Percentiles rank a stretch among this genome's conserved stretches.
Conservation (phyloP, 2,113 vertebrate genomes). For the Shinisaurus crocodilurus region DNA sequence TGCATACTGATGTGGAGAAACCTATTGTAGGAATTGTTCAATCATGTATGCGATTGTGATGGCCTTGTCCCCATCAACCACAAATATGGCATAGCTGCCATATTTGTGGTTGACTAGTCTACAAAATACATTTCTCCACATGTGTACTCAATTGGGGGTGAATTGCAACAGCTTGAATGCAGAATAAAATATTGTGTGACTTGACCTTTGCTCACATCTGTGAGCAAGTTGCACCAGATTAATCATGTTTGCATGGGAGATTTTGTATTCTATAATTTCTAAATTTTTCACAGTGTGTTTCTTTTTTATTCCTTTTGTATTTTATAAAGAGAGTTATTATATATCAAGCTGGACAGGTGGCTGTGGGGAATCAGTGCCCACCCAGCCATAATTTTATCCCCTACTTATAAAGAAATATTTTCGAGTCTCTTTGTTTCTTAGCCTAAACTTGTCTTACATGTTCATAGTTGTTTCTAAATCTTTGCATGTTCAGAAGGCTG, state of each 20-base stretch:
- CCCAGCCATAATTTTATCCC: background rate
- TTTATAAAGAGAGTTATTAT: background rate
- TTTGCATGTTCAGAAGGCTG: background rate
- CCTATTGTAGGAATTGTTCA: background rate
- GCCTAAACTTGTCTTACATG: background rate
- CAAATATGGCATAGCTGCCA: background rate
- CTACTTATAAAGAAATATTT: background rate
- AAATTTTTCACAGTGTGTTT: background rate
- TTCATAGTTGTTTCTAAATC: background rate
- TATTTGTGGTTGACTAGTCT: background rate
- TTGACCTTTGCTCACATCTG: background rate
- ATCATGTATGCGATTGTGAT: background rate
- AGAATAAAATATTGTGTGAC: background rate
- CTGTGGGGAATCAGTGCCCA: background rate
- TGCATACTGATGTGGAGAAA: background rate
- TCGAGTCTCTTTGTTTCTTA: background rate
- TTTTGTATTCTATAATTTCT: background rate
- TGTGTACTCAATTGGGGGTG: background rate
- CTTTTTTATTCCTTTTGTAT: background rate
- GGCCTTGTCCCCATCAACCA: background rate
- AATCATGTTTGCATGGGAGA: background rate
- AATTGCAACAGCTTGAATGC: background rate
- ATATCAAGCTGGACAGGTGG: background rate
- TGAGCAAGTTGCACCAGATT: background rate
- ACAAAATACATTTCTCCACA: background rate